Base-by-base conservation (phyloP, 2,888 invertebrate genomes). In the Pandemis corylana region DNA sequence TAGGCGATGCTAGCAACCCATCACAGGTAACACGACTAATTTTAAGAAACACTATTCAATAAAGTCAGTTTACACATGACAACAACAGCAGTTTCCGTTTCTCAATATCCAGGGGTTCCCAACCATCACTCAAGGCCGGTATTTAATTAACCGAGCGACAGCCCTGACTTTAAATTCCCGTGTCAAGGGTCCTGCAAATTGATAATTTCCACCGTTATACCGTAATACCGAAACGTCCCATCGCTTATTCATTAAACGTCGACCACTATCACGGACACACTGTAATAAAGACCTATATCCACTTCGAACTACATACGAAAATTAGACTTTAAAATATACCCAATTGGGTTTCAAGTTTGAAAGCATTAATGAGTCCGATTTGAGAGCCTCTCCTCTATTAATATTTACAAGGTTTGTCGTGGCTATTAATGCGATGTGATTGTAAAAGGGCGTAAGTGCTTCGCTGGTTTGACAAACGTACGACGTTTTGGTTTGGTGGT, bases 181-280 rank as follows among this genome's bases (percentile, higher is more conserved):
- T 42, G 70, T 41, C 63, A 70, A 66, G 68, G 68, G 75, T 75
- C 74, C 74, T n/a, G 69, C 56, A 59, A 75, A 75, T 75, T 75
- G 71, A 71, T 71, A 75, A 75, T 75, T 70, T 67, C 51, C 51
- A 71, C 75, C 67, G 51, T 51, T 62, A 42, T 68, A 51, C 65
- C 36, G 66, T 65, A 66, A 66, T 66, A 62, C 72, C 13, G 28
- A 28, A 46, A 71, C 67, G 62, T 53, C 28, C 68, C 73, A 74
- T 74, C 69, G 74, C 74, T 74, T 74, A 74, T 74, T 74, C 74
- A 74, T 74, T 74, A 74, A 74, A 70, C 65, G 65, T 49, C 68
- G 64, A 56, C 59, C 69, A 74, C 69, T 74, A 59, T 28, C 59
- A 28, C 1, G 28, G 3, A 59, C 10, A 20, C 59, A 59, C 10